phyloP scores from a whole-genome alignment of 1,140 invertebrate species.

The Periplaneta americana region DNA sequence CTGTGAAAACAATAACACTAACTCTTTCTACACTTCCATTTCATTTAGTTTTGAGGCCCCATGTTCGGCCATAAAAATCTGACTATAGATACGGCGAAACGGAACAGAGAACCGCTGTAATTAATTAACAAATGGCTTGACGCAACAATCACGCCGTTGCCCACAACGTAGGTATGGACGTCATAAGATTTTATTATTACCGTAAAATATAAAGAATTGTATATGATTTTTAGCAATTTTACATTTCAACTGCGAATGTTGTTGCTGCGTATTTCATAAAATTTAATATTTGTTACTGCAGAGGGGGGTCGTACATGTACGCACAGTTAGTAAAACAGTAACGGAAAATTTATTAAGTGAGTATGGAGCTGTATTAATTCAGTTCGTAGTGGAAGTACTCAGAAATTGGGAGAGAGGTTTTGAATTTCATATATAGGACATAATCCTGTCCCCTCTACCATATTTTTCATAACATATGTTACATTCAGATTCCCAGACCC shows the following conservation, averaged over 20 bases:
- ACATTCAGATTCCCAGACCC: too few relatives aligned
- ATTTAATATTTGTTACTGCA: too few relatives aligned
- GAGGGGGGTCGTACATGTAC: too few relatives aligned
- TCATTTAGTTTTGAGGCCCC: background rate
- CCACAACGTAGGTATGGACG: background rate
- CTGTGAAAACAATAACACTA: background rate
- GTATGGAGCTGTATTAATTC: too few relatives aligned
- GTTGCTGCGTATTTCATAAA: background rate
- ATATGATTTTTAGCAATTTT: background rate
- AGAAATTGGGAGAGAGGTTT: too few relatives aligned
- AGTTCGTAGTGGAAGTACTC: too few relatives aligned
- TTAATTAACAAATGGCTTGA: background rate
- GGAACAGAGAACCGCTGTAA: background rate
- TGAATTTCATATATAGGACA: too few relatives aligned
- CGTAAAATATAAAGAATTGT: background rate
- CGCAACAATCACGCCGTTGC: background rate
- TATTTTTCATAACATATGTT: too few relatives aligned
- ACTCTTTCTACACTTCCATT: background rate
- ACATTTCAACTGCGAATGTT: background rate
- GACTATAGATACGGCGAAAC: background rate
- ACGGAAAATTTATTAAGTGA: too few relatives aligned
- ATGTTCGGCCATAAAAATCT: background rate
- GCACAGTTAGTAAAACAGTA: too few relatives aligned
- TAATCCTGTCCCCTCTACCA: too few relatives aligned
- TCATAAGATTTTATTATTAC: background rate